These are phyloP conservation scores for Orchesellides sinensis DNA, from an alignment of 2,888 invertebrate species.

Conservation along the genomic window DNA sequence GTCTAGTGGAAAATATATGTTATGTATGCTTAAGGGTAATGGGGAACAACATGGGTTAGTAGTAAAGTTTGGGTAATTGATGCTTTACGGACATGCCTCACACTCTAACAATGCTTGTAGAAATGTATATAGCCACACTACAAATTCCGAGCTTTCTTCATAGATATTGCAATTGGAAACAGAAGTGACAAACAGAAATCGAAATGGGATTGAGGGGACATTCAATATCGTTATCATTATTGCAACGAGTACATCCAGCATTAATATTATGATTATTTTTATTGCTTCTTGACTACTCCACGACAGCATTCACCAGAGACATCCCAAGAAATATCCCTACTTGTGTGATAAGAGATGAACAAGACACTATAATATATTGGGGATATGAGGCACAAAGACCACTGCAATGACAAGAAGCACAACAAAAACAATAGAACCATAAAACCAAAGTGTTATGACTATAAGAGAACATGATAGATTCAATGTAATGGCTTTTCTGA, in stretches of 20 bases:
- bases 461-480: not conserved
- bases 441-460: not conserved
- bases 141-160: not conserved
- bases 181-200: constrained; percentile 32
- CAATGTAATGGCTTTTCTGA: constrained; percentile 10
- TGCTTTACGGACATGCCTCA: no score
- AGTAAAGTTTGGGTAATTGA: no score
- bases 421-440: not conserved
- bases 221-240: constrained; percentile 34
- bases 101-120: no score
- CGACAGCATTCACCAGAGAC: constrained; percentile 12
- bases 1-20: not conserved
- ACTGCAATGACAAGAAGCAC: not conserved
- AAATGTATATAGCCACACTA: no score
- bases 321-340: not conserved
- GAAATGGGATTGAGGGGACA: constrained; percentile 25
- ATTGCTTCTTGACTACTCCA: constrained; percentile 35
- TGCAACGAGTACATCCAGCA: constrained; percentile 39
- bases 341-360: no score
- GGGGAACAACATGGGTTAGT: not conserved
- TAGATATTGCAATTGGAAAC: not conserved
- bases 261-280: constrained; percentile 60
- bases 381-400: constrained; percentile 6
- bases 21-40: not conserved
- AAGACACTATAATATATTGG: not conserved